A percentile compares a stretch with the other conserved stretches of the same genome.
phyloP scores from a whole-genome alignment of 2,888 invertebrate species.

The Leucophenga maculata region DNA sequence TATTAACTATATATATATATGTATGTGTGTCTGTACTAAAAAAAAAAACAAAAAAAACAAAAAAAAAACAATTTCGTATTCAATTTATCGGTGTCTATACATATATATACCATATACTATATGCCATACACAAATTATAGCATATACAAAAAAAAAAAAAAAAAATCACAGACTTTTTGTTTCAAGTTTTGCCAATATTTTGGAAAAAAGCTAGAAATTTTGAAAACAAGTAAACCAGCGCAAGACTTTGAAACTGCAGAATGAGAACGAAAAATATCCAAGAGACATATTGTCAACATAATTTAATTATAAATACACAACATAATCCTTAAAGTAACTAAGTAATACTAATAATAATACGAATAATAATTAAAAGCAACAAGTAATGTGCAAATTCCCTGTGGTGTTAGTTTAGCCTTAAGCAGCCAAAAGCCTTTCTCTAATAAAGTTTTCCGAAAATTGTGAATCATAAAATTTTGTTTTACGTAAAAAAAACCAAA shows the following conservation, averaged over 20 bases:
- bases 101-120: conserved; percentile 24
- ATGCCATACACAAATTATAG: neutral
- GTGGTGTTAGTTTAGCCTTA: conserved; percentile 17
- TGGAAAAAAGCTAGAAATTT: conserved; percentile 39
- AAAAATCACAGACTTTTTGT: conserved; percentile 54
- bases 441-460: no score
- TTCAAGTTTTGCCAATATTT: conserved; percentile 43
- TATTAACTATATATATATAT: conserved; percentile 39
- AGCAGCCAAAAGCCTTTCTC: conserved; percentile 5
- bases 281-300: conserved; percentile 4
- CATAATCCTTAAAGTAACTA: no score
- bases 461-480: no score
- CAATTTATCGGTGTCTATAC: conserved; percentile 52
- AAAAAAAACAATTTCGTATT: conserved; percentile 38
- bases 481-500: no score
- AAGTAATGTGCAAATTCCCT: conserved; percentile 13
- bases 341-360: neutral
- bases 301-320: neutral
- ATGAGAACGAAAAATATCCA: conserved; percentile 7
- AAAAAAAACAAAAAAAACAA: conserved; percentile 28
- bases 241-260: conserved; percentile 16
- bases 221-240: conserved; percentile 9
- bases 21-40: conserved; percentile 35
- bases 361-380: neutral
- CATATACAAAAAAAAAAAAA: conserved; percentile 26